These are phyloP conservation scores for Butastur rufipennis DNA, from an alignment of 2,113 vertebrate species.

Conservation along the genomic window DNA sequence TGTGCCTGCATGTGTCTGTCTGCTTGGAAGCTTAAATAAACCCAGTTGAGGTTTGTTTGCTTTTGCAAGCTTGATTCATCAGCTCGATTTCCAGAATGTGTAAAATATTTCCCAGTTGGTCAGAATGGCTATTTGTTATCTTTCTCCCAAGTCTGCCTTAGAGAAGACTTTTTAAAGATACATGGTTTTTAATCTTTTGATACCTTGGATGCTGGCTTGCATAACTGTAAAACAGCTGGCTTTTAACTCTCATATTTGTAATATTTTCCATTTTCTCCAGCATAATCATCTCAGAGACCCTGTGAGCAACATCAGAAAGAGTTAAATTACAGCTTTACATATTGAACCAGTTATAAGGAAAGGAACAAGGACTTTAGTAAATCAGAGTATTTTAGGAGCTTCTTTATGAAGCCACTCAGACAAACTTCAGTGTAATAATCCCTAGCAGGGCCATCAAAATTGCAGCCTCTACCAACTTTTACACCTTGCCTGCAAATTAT, in stretches of 20 bases:
- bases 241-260: background rate
- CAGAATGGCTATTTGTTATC: background rate
- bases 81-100: background rate
- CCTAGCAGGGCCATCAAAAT: background rate
- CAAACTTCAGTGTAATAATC: background rate
- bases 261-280: background rate
- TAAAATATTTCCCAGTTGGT: background rate
- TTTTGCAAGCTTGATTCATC: slow-evolving; percentile 26
- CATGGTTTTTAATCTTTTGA: background rate
- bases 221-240: background rate
- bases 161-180: background rate
- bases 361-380: background rate
- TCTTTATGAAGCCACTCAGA: background rate
- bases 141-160: background rate
- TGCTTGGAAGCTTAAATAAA: slow-evolving; percentile 39
- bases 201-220: background rate
- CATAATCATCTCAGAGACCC: background rate
- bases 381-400: background rate
- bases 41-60: slow-evolving; percentile 1
- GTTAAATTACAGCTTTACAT: background rate
- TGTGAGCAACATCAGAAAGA: background rate
- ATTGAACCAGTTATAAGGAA: background rate
- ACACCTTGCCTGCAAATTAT: background rate
- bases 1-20: background rate
- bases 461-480: background rate